Evolutionary conservation across 2,113 vertebrate species (phyloP), one percentile per base, ranked within the genome.

Genomic region (Sminthopsis crassicaudata): DNA sequence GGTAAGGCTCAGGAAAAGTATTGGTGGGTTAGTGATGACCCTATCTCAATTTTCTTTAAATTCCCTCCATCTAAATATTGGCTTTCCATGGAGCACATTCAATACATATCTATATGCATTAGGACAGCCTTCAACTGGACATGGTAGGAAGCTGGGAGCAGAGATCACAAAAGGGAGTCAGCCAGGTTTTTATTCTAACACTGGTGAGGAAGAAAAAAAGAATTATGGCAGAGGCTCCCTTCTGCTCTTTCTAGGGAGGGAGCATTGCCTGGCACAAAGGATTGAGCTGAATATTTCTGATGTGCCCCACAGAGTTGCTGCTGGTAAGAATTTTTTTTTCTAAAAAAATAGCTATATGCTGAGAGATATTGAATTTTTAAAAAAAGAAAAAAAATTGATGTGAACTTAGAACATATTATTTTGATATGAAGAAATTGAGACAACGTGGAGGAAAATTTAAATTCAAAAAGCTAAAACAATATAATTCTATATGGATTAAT

Each of bases 331-430:
- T n/a, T n/a, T 76, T 76, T n/a, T n/a, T 60, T 60, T 30, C 10
- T 16, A 5, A 88, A 89, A 57, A 52, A 25, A 51, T 51, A 51
- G 16, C 46, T 53, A 92, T 16, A 19, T 48, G 42, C 55, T 54
- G 89, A 19, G 12, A 42, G 52, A 53, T 25, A 30, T n/a, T 90
- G 24, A 3, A 91, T 91, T 2, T 46, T 91, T 91, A 93, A 89
- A n/a, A 12, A 89, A n/a, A 12, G 92, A 89, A 46, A 12, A 94
- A 96, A 92, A 92, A 0, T 51, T 60, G 90, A 90, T 90, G n/a
- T 92, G 5, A 92, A 30, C 88, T 46, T 90, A 90, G 60, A 57
- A 8, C 3, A 88, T 53, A 50, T 92, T 91, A 53, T 42, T 67
- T 76, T 19, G 30, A 76, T 76, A 7, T 76, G 36, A 76, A 16